Evolutionary conservation across 1,140 invertebrate genomes (phyloP).

Genomic region (Acromyrmex echinatior): DNA sequence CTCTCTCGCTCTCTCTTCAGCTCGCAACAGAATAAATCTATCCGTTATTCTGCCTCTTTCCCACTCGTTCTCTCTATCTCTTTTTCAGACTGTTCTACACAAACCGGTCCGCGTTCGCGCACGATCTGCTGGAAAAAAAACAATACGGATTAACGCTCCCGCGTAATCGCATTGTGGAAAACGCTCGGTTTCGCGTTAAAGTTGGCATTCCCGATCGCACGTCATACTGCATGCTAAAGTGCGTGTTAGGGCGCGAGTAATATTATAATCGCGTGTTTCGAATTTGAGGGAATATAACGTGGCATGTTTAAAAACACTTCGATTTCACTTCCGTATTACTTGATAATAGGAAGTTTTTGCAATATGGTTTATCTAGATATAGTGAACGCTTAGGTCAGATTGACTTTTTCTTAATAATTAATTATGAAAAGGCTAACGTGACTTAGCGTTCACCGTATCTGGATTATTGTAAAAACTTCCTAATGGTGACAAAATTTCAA

Average conservation of each 20-base stretch:
- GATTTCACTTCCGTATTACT: background rate
- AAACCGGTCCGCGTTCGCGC: conserved; percentile 36
- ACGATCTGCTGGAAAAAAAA: conserved; percentile 65
- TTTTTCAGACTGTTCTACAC: conserved; percentile 24
- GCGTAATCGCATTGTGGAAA: conserved; percentile 48
- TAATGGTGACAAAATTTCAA: background rate
- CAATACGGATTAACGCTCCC: conserved; percentile 68
- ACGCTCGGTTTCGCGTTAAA: conserved; percentile 58
- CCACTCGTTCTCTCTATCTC: background rate
- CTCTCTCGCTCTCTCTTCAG: background rate
- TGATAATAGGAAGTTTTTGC: background rate
- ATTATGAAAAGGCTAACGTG: no score
- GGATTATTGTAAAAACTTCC: no score
- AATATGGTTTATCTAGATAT: no score
- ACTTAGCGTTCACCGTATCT: no score
- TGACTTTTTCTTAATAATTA: no score
- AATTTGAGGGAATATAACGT: background rate
- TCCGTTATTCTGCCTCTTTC: background rate
- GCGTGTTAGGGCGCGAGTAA: background rate
- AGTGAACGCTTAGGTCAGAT: no score
- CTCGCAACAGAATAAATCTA: conserved; percentile 26
- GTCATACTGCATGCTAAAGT: background rate
- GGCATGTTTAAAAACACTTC: background rate
- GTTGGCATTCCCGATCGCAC: conserved; percentile 42
- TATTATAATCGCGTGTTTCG: background rate